Evolutionary conservation across 1,140 invertebrate genomes (phyloP).

Genomic region (Coptotermes formosanus): DNA sequence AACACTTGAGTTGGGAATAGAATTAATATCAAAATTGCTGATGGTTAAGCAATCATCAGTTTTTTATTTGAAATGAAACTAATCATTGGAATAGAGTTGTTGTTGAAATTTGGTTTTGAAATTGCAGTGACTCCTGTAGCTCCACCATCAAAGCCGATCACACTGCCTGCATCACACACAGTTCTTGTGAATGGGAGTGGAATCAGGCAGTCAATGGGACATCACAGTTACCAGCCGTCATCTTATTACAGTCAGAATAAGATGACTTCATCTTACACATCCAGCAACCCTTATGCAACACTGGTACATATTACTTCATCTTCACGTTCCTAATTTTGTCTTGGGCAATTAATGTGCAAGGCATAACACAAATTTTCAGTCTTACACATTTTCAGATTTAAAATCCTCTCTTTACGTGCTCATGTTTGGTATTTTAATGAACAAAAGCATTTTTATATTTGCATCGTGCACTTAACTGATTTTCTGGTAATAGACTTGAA

Average conservation of each 20-base stretch:
- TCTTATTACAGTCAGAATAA: conserved; percentile 34
- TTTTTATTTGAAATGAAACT: too few species aligned
- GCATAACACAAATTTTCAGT: too few species aligned
- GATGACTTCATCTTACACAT: conserved; percentile 11
- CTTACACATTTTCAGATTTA: too few species aligned
- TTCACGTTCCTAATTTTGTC: not conserved
- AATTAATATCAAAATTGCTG: too few species aligned
- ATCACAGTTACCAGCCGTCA: conserved; percentile 59
- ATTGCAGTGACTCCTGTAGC: conserved; percentile 37
- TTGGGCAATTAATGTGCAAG: not conserved
- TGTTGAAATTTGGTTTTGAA: not conserved
- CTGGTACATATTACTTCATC: conserved; percentile 44
- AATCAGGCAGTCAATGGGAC: conserved; percentile 50
- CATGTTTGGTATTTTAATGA: too few species aligned
- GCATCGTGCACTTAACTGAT: too few species aligned
- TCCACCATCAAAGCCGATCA: conserved; percentile 61
- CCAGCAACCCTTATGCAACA: conserved; percentile 49
- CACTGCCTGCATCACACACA: conserved; percentile 69
- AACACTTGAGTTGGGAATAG: too few species aligned
- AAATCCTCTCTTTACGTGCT: too few species aligned
- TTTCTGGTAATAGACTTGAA: too few species aligned
- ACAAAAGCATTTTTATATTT: too few species aligned
- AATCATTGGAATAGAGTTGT: not conserved
- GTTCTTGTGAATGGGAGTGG: conserved; percentile 58
- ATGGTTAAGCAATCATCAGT: too few species aligned